These are phyloP conservation scores for Tetragnatha versicolor DNA, from an alignment of 1,140 invertebrate species.

Conservation along the genomic window DNA sequence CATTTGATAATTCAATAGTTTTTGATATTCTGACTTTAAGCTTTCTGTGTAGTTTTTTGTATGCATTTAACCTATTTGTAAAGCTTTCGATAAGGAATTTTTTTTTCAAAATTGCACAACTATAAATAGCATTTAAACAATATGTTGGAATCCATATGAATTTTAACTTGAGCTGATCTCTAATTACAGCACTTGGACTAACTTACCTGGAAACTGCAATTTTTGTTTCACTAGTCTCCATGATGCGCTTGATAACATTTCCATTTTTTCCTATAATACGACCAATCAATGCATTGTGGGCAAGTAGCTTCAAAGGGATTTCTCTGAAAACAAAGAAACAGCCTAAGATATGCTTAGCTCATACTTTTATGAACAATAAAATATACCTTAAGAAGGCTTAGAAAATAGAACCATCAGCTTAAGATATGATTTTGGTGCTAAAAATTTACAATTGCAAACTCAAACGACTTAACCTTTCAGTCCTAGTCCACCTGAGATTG, in stretches of 20 bases:
- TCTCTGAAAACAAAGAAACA: conserved; percentile 25
- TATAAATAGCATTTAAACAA: too few relatives aligned
- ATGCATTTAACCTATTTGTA: too few relatives aligned
- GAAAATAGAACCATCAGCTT: background rate
- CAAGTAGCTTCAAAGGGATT: conserved; percentile 90
- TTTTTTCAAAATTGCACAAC: too few relatives aligned
- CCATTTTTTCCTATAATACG: conserved; percentile 96
- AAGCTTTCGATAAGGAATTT: too few relatives aligned
- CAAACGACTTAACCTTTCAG: background rate
- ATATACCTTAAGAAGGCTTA: background rate
- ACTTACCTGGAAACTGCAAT: conserved; percentile 84
- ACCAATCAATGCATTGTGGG: conserved; percentile 95
- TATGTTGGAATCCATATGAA: too few relatives aligned
- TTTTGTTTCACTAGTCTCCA: conserved; percentile 96
- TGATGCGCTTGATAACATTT: conserved; percentile 95
- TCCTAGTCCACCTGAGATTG: too few relatives aligned
- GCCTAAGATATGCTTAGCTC: background rate
- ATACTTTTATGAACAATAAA: background rate
- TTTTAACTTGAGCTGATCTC: too few relatives aligned
- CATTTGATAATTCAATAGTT: too few relatives aligned
- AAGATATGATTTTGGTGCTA: background rate
- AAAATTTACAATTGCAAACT: background rate
- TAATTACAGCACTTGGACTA: too few relatives aligned
- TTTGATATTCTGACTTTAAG: too few relatives aligned
- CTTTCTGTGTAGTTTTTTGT: too few relatives aligned